Percentiles rank a stretch among this genome's conserved stretches.
These are phyloP conservation scores for Periophthalmus magnuspinnatus DNA, from an alignment of 2,797 vertebrate genomes.

Conservation along the genomic window DNA sequence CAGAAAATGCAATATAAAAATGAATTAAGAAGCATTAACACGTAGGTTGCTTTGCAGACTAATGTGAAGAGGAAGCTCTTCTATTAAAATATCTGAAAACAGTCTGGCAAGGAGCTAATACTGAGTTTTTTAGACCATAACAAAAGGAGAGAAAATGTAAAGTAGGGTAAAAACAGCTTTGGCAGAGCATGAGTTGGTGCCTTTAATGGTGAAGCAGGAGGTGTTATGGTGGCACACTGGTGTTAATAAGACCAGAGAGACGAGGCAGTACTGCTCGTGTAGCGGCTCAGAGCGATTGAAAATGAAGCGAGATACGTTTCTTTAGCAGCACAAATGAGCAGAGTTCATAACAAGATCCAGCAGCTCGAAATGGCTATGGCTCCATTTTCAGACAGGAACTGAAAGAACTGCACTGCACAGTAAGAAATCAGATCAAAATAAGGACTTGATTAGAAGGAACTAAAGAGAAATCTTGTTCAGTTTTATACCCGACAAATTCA, in stretches of 20 bases:
- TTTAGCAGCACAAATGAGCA: slow-evolving; percentile 21
- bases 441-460: slow-evolving; percentile 10
- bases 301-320: slow-evolving; percentile 37
- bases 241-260: slow-evolving; percentile 25
- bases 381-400: slow-evolving; percentile 39
- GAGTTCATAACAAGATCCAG: slow-evolving; percentile 35
- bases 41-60: background rate
- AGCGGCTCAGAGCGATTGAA: slow-evolving; percentile 45
- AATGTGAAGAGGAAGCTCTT: background rate
- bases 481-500: background rate
- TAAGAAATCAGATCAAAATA: slow-evolving; percentile 33
- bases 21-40: background rate
- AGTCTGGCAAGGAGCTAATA: background rate
- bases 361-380: slow-evolving; percentile 30
- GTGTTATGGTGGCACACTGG: background rate
- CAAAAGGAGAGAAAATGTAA: background rate
- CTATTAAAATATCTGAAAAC: background rate
- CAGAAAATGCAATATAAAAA: too few relatives aligned
- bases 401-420: slow-evolving; percentile 6
- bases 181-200: background rate
- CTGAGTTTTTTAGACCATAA: background rate
- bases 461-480: background rate
- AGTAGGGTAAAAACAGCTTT: background rate
- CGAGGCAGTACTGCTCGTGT: slow-evolving; percentile 1
- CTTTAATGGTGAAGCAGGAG: background rate